Percentiles rank a stretch among this genome's conserved stretches.
Evolutionary conservation across 2,888 invertebrate species (phyloP).

Genomic region (Oscheius onirici): DNA sequence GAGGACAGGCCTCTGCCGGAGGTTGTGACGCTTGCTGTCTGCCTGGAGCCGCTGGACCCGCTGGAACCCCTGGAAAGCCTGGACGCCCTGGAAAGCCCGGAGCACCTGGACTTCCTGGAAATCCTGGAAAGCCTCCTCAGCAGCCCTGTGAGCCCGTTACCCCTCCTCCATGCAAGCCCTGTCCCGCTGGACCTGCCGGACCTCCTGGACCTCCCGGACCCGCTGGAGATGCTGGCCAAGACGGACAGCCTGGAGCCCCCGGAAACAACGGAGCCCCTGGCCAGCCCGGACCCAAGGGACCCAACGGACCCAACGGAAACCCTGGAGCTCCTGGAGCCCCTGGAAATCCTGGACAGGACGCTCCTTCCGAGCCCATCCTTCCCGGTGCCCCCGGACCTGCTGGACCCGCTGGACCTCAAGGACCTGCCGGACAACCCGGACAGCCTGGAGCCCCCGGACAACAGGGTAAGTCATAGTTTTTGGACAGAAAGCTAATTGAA

Average conservation of each 20-base stretch:
- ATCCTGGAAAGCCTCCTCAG: constrained; percentile 61
- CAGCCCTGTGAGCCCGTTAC: constrained; percentile 66
- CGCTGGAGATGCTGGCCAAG: constrained; percentile 50
- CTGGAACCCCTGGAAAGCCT: constrained; percentile 55
- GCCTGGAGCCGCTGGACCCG: constrained; percentile 57
- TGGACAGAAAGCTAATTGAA: constrained; percentile 45
- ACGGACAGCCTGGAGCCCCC: constrained; percentile 55
- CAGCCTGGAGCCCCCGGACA: constrained; percentile 56
- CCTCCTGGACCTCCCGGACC: constrained; percentile 60
- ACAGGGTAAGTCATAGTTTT: constrained; percentile 45
- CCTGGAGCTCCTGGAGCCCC: constrained; percentile 62
- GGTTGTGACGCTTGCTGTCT: constrained; percentile 68
- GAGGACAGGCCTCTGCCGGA: constrained; percentile 42
- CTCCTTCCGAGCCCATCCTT: constrained; percentile 54
- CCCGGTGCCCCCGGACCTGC: constrained; percentile 61
- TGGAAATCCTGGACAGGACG: constrained; percentile 63
- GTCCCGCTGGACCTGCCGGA: constrained; percentile 59
- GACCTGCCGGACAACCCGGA: constrained; percentile 60
- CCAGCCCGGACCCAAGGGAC: constrained; percentile 62
- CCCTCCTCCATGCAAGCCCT: constrained; percentile 64
- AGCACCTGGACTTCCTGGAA: constrained; percentile 59
- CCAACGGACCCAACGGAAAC: constrained; percentile 56
- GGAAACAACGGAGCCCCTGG: constrained; percentile 57
- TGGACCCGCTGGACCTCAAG: constrained; percentile 60
- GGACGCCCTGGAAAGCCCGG: constrained; percentile 57